Conservation (phyloP, 2,888 invertebrate genomes). For the Hydrotaea cyrtoneurina region DNA sequence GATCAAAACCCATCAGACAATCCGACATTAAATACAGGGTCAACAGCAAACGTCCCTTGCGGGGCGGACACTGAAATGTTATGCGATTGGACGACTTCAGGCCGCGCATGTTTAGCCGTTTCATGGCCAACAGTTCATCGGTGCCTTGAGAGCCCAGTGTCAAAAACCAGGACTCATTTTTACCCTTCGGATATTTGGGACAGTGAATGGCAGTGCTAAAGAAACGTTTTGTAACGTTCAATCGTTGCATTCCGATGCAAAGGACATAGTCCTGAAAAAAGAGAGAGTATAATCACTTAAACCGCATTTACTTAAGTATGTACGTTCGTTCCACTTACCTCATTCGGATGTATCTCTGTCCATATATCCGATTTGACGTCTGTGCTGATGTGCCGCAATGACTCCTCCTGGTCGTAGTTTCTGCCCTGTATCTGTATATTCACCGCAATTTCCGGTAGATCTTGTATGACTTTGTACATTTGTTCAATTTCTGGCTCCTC, state of each 20-base stretch:
- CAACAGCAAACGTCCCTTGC: conserved; percentile 88
- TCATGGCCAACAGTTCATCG: conserved; percentile 90
- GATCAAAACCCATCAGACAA: conserved; percentile 95
- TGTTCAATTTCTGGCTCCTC: conserved; percentile 87
- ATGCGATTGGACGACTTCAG: conserved; percentile 82
- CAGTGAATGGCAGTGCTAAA: conserved; percentile 85
- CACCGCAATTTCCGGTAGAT: conserved; percentile 85
- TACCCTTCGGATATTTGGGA: conserved; percentile 94
- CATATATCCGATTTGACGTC: conserved; percentile 81
- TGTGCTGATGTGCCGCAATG: conserved; percentile 76
- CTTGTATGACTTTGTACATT: conserved; percentile 83
- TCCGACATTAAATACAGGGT: conserved; percentile 94
- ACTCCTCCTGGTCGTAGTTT: conserved; percentile 76
- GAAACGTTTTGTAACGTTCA: conserved; percentile 81
- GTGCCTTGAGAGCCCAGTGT: conserved; percentile 88
- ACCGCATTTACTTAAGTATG: not conserved
- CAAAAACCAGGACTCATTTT: conserved; percentile 97
- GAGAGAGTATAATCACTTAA: not conserved
- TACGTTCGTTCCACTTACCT: conserved; percentile 78
- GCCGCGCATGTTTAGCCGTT: conserved; percentile 85
- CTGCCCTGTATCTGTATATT: conserved; percentile 83
- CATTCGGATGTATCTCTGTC: conserved; percentile 85
- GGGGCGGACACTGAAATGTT: conserved; percentile 84
- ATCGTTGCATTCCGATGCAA: conserved; percentile 82
- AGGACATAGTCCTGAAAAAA: conserved; percentile 85